Conservation (phyloP, 1,140 invertebrate genomes). For the Heliconius melpomene region DNA sequence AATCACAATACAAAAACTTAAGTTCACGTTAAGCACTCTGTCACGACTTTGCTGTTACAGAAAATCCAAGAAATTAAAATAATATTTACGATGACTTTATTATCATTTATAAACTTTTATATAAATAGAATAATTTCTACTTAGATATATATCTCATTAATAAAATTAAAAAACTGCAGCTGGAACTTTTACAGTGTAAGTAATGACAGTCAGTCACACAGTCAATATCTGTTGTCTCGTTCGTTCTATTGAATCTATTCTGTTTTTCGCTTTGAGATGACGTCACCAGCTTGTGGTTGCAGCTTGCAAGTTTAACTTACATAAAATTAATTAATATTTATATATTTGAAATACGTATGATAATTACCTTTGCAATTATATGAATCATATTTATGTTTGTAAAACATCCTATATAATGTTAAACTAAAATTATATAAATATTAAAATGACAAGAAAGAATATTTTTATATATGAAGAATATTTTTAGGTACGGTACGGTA, state of each 20-base stretch:
- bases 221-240: neutral
- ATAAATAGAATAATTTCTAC: neutral
- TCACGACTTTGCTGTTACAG: neutral
- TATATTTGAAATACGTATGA: no score
- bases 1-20: constrained; percentile 11
- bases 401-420: no score
- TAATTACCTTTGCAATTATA: no score
- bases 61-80: neutral
- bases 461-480: no score
- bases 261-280: neutral
- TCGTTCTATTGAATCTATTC: neutral
- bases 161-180: neutral
- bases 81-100: neutral
- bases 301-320: neutral
- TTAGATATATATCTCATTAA: neutral
- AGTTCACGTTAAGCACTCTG: constrained; percentile 5
- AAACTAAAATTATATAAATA: no score
- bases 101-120: neutral
- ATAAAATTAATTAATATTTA: neutral
- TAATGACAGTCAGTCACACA: neutral
- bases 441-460: no score
- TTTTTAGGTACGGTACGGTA: no score
- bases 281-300: neutral
- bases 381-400: no score
- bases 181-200: neutral